Conservation (phyloP, 2,888 invertebrate genomes). For the Thera obeliscata region DNA sequence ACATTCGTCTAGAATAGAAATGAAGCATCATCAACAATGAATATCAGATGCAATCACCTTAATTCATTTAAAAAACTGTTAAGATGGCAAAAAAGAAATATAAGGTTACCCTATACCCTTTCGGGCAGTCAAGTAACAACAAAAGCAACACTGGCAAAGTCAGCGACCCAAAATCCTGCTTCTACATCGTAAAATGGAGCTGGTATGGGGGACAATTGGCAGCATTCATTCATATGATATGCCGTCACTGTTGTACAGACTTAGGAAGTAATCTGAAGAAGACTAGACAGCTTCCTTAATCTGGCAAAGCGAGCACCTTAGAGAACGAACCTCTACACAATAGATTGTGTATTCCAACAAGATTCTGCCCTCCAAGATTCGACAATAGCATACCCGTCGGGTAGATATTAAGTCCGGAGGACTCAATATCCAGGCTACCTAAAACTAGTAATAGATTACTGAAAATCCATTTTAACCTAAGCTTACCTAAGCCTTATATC, state of each 20-base stretch:
- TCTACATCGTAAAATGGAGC: constrained; percentile 10
- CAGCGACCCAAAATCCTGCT: constrained; percentile 14
- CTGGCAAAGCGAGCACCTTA: not conserved
- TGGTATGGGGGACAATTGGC: constrained; percentile 1
- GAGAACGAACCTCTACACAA: constrained; percentile 4
- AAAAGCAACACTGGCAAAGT: not conserved
- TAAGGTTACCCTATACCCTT: not conserved
- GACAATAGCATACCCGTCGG: not conserved
- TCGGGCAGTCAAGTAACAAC: not conserved
- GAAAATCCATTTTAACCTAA: too few relatives aligned
- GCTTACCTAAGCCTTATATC: not conserved
- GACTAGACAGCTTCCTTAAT: not conserved
- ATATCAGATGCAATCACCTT: not conserved
- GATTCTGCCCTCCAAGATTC: not conserved
- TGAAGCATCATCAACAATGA: not conserved
- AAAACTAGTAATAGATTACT: not conserved
- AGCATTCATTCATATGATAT: not conserved
- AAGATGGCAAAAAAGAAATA: not conserved
- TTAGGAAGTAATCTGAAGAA: too few relatives aligned
- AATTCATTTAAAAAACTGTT: not conserved
- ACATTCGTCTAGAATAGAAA: not conserved
- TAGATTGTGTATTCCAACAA: not conserved
- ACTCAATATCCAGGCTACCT: not conserved
- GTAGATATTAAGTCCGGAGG: too few relatives aligned
- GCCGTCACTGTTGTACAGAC: not conserved